phyloP scores from a whole-genome alignment of 2,797 vertebrate genomes.

The Morus bassanus region DNA sequence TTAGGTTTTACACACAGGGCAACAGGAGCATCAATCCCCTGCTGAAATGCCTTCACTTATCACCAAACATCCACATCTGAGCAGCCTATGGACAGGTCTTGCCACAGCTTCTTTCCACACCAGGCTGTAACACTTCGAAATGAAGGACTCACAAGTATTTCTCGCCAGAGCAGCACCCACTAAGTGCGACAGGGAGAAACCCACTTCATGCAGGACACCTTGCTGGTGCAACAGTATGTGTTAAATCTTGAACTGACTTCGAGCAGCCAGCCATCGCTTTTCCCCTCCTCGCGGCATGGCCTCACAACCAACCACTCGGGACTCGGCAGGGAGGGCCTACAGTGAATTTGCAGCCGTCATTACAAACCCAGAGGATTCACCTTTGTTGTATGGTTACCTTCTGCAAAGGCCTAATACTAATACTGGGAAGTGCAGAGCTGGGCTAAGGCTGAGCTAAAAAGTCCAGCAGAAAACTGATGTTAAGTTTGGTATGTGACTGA shows the following conservation, averaged over 20 bases:
- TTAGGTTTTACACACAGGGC: neutral
- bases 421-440: neutral
- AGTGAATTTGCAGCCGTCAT: neutral
- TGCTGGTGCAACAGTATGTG: neutral
- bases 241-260: neutral
- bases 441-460: neutral
- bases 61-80: neutral
- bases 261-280: neutral
- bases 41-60: neutral
- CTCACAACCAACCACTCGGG: neutral
- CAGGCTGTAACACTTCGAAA: neutral
- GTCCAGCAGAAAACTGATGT: neutral
- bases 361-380: neutral
- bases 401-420: neutral
- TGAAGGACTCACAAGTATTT: neutral
- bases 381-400: neutral
- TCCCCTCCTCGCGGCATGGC: rapidly evolving
- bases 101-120: neutral
- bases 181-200: neutral
- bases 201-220: neutral
- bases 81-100: neutral
- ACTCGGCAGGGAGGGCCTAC: too few relatives aligned
- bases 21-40: neutral
- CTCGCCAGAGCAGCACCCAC: neutral
- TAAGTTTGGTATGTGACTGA: neutral